These are phyloP conservation scores for Bothrops jararaca DNA, from an alignment of 2,113 vertebrate genomes.

Conservation along the genomic window DNA sequence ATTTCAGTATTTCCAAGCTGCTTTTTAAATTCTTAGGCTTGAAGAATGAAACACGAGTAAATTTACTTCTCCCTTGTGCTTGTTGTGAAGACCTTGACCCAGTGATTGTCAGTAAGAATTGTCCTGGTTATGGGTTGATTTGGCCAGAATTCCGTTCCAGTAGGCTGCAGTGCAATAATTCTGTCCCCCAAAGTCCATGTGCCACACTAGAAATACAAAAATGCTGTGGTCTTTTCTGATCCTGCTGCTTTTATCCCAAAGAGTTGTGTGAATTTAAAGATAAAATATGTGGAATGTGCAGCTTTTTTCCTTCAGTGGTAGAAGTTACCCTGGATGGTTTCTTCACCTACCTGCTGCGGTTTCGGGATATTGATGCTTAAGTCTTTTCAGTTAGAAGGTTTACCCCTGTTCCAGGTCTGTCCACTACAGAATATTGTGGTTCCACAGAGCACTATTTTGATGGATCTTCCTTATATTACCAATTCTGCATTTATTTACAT, in stretches of 20 bases:
- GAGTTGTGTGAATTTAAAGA: background rate
- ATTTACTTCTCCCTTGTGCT: background rate
- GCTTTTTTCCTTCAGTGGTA: background rate
- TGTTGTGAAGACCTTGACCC: background rate
- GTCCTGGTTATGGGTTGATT: too few relatives aligned
- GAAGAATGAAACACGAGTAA: background rate
- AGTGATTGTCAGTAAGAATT: background rate
- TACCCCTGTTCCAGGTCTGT: background rate
- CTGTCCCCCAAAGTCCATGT: background rate
- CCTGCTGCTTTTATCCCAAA: background rate
- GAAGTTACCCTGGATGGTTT: background rate
- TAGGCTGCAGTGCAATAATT: background rate
- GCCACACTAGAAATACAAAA: background rate
- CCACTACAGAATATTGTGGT: background rate
- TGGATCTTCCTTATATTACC: background rate
- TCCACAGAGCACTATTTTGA: background rate
- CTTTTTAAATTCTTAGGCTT: background rate
- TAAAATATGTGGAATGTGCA: background rate
- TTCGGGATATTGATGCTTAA: background rate
- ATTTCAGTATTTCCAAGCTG: background rate
- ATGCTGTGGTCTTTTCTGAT: background rate
- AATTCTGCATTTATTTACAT: background rate
- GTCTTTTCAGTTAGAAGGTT: background rate
- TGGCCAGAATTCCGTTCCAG: background rate
- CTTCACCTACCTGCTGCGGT: background rate